These are phyloP conservation scores for Entomyzon cyanotis DNA, from an alignment of 2,113 vertebrate genomes.

Conservation along the genomic window DNA sequence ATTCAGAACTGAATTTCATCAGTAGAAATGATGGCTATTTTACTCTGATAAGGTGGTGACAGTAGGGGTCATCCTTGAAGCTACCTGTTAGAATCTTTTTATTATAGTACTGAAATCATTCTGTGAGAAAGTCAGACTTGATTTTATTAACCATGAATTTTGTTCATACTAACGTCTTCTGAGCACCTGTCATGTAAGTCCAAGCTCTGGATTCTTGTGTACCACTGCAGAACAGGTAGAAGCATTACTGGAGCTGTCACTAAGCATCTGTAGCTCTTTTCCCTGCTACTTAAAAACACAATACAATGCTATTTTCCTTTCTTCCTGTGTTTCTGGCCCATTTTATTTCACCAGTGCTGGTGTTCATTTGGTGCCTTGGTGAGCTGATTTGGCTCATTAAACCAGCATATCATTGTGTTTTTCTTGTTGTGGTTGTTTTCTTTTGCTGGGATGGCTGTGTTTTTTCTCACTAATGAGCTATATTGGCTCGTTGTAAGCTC, in stretches of 20 bases:
- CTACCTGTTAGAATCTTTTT: neutral
- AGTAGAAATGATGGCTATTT: neutral
- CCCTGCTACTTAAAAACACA: neutral
- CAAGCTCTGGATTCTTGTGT: neutral
- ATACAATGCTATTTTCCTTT: neutral
- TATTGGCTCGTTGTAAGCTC: neutral
- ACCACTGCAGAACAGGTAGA: neutral
- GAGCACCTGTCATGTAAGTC: neutral
- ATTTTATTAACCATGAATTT: neutral
- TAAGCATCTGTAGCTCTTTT: neutral
- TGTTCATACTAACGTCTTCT: neutral
- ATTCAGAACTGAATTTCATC: neutral
- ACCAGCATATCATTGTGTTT: neutral
- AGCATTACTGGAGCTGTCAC: neutral
- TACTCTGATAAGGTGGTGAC: neutral
- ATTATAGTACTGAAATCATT: no score
- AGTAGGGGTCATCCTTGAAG: neutral
- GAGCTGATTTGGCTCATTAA: slow-evolving; percentile 34
- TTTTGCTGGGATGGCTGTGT: neutral
- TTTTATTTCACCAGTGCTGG: neutral
- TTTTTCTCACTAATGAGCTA: slow-evolving; percentile 4
- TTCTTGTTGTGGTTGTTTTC: slow-evolving; percentile 1
- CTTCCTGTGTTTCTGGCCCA: neutral
- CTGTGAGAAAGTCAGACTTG: neutral
- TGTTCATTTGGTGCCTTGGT: neutral